Conservation (phyloP, 2,888 invertebrate genomes). For the Gryllus longicercus region DNA sequence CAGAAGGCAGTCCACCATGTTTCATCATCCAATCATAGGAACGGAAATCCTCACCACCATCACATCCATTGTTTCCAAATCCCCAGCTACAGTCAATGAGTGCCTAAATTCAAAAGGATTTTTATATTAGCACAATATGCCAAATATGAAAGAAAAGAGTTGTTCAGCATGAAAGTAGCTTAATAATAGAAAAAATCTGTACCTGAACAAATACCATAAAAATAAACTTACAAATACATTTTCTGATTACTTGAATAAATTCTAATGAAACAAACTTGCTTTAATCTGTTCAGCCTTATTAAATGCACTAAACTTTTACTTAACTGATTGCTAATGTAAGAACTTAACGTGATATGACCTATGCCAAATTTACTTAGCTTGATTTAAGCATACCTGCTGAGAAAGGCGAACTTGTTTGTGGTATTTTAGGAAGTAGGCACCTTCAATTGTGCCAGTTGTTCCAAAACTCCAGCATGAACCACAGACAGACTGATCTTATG, state of each 20-base stretch:
- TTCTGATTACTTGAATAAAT: too few relatives aligned
- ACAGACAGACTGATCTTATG: constrained; percentile 88
- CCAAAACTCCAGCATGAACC: constrained; percentile 98
- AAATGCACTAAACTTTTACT: too few relatives aligned
- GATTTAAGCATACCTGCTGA: constrained; percentile 60
- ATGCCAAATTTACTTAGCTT: background rate
- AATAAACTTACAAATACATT: too few relatives aligned
- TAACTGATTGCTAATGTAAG: too few relatives aligned
- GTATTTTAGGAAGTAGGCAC: constrained; percentile 80
- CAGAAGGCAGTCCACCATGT: constrained; percentile 81
- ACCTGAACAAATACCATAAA: too few relatives aligned
- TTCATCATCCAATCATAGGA: constrained; percentile 91
- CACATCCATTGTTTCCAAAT: constrained; percentile 93
- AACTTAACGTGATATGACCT: background rate
- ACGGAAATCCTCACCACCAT: constrained; percentile 95
- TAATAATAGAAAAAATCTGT: too few relatives aligned
- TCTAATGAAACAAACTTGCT: too few relatives aligned
- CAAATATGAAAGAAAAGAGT: too few relatives aligned
- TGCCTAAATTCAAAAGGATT: constrained; percentile 50
- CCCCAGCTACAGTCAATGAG: constrained; percentile 96
- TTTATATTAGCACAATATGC: background rate
- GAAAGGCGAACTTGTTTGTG: constrained; percentile 78
- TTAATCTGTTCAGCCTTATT: too few relatives aligned
- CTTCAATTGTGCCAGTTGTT: constrained; percentile 88
- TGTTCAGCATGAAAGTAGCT: too few relatives aligned